Conservation (phyloP, 2,888 invertebrate species). For the Macrosoma leucophasiata region DNA sequence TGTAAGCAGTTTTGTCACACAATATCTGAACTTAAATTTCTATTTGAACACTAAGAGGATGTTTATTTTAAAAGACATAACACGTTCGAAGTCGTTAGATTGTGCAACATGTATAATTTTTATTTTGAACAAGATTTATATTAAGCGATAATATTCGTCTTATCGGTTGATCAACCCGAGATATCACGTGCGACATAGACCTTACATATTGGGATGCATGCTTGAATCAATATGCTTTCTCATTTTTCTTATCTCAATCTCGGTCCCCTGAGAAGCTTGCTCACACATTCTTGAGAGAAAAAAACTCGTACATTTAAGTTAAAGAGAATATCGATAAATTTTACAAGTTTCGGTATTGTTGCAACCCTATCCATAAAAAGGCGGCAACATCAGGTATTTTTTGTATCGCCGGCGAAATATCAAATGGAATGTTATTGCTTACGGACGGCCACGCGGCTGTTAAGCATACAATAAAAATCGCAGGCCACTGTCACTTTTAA, state of each 20-base stretch:
- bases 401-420: conserved; percentile 54
- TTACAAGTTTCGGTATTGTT: neutral
- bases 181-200: conserved; percentile 50
- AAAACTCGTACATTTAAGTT: too few relatives aligned
- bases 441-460: conserved; percentile 16
- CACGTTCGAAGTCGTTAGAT: conserved; percentile 15
- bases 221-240: neutral
- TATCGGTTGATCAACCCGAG: conserved; percentile 60
- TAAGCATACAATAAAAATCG: conserved; percentile 12
- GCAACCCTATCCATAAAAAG: conserved; percentile 8
- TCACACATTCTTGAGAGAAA: neutral
- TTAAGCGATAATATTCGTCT: conserved; percentile 29
- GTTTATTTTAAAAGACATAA: neutral
- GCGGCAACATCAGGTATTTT: conserved; percentile 33
- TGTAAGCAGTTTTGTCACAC: too few relatives aligned
- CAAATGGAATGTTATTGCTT: conserved; percentile 36
- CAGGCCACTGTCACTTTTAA: conserved; percentile 20
- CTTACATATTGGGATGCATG: conserved; percentile 28
- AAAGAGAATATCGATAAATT: neutral
- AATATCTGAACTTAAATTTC: neutral
- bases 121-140: conserved; percentile 25
- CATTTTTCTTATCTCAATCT: too few relatives aligned
- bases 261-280: too few relatives aligned
- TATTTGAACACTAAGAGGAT: too few relatives aligned
- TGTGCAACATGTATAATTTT: conserved; percentile 22